These are phyloP conservation scores for Drosophila sturtevanti DNA, from an alignment of 1,140 invertebrate genomes.

Conservation along the genomic window DNA sequence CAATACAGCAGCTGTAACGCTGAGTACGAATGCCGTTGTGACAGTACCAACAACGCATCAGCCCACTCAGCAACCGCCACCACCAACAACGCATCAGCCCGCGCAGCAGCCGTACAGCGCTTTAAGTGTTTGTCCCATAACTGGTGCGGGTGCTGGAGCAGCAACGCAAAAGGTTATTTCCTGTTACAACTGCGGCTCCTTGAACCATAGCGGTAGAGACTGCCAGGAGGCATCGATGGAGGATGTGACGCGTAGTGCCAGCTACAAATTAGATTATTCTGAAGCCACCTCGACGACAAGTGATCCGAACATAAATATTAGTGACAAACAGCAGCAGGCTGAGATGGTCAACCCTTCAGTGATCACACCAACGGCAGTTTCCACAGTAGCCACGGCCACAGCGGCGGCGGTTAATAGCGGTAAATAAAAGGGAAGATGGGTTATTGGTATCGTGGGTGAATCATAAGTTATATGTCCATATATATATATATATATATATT, in stretches of 20 bases:
- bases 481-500: conserved; percentile 45
- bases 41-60: conserved; percentile 46
- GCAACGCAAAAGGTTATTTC: conserved; percentile 80
- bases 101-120: conserved; percentile 47
- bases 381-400: conserved; percentile 26
- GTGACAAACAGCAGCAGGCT: conserved; percentile 39
- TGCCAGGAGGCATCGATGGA: conserved; percentile 94
- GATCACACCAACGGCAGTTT: conserved; percentile 31
- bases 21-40: conserved; percentile 61
- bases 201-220: conserved; percentile 90
- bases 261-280: conserved; percentile 86
- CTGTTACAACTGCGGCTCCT: conserved; percentile 90
- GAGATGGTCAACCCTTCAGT: conserved; percentile 33
- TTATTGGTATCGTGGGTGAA: conserved; percentile 20
- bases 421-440: conserved; percentile 44
- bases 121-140: conserved; percentile 61
- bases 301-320: conserved; percentile 33
- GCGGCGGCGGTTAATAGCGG: conserved; percentile 54
- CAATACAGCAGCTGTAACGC: conserved; percentile 71
- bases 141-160: conserved; percentile 50
- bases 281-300: conserved; percentile 51
- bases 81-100: conserved; percentile 31
- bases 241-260: conserved; percentile 89
- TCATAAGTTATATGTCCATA: conserved; percentile 35
- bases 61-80: conserved; percentile 38